Percentiles rank a stretch among this genome's conserved stretches.
Evolutionary conservation across 2,797 vertebrate genomes (phyloP).

Genomic region (Botia almorhae): DNA sequence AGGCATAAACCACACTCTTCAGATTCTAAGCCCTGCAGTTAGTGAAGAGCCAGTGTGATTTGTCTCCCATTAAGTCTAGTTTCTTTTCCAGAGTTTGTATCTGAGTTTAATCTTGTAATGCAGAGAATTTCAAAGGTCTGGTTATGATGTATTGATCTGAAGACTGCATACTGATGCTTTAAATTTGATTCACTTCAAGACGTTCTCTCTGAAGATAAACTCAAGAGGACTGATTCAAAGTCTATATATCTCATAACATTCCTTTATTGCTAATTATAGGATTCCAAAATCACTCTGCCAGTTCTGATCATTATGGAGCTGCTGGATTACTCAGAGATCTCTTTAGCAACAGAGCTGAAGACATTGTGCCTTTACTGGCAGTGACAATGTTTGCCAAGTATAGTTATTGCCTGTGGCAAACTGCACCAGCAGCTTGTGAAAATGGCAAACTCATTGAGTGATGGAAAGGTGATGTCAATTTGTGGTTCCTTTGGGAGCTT

Average conservation of each 20-base stretch:
- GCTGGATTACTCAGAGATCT: slow-evolving; percentile 22
- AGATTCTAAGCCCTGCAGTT: slow-evolving; percentile 21
- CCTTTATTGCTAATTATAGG: slow-evolving; percentile 16
- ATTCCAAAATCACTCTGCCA: slow-evolving; percentile 8
- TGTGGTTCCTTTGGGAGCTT: slow-evolving; percentile 47
- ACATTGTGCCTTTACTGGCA: slow-evolving; percentile 54
- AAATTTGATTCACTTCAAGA: slow-evolving; percentile 26
- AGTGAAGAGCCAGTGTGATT: slow-evolving; percentile 19
- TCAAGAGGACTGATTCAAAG: not conserved
- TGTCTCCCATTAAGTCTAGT: slow-evolving; percentile 39
- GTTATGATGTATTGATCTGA: slow-evolving; percentile 53
- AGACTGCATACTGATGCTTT: slow-evolving; percentile 44
- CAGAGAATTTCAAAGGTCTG: slow-evolving; percentile 39
- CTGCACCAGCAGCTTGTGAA: slow-evolving; percentile 51
- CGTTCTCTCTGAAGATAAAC: slow-evolving; percentile 27
- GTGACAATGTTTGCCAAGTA: slow-evolving; percentile 62
- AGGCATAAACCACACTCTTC: slow-evolving; percentile 32
- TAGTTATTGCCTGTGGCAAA: slow-evolving; percentile 58
- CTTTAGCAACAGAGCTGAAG: slow-evolving; percentile 48
- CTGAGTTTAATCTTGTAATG: slow-evolving; percentile 37
- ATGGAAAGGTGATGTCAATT: slow-evolving; percentile 52
- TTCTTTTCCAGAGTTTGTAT: slow-evolving; percentile 24
- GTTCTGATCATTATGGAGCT: slow-evolving; percentile 46
- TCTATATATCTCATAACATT: not conserved
- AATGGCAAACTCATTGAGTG: slow-evolving; percentile 45